Base-by-base conservation (phyloP, 2,888 invertebrate species). In the Sesia apiformis region DNA sequence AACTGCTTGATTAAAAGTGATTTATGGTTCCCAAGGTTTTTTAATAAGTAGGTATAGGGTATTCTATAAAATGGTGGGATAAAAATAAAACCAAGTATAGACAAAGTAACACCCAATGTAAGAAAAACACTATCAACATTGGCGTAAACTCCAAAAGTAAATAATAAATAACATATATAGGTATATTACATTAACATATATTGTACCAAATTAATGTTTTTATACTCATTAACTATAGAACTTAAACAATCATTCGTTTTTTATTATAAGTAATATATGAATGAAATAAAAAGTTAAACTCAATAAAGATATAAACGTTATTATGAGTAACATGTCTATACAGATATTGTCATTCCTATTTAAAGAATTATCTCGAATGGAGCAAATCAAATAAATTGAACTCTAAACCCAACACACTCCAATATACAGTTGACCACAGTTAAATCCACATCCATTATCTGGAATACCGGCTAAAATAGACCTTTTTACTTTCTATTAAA, bases 281-380 rank as follows among this genome's bases (percentile, higher is more conserved):
- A 23, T 23, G 23, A 23, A 50, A 50, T 38, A 1, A 50, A 50
- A 50, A 7, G 38, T 50, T 50, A 5, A 50, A 50, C 39, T 8
- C 50, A 38, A 50, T 50, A 3, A 7, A 50, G 7, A 38, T 38
- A 50, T 38, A 7, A 23, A 50, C 38, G 8, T 5, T 8, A 50
- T 50, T 50, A 50, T 50, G 4, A 38, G 7, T 38, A 63, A 58
- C 64, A 62, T 65, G 70, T 74, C 75, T 71, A 72, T 70, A 70
- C 66, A 70, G 67, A 70, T 67, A 66, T 61, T 65, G 62, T 61
- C 62, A 64, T 62, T 65, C 63, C 61, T 57, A 66, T 65, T 66
- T 56, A 63, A 61, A 63, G 66, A 71, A 69, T 74, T 73, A 70
- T 60, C 61, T 66, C 60, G 58, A 64, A 63, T 60, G 7, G 39